Conservation (phyloP, 2,113 vertebrate genomes). For the Pogonocichla stellata region DNA sequence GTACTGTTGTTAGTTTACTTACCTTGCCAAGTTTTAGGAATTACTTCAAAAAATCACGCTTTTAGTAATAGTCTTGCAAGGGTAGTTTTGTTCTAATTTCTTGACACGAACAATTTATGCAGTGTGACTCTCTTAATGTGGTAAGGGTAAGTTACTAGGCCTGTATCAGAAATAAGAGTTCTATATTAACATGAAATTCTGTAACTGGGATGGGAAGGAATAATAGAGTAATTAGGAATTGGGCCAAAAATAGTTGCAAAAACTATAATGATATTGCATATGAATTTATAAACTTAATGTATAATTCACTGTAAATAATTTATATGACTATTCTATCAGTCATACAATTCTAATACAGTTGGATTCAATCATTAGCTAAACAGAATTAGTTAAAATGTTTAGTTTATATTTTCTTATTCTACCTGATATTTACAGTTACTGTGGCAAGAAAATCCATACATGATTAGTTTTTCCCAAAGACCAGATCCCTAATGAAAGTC, state of each 20-base stretch:
- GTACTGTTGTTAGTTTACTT: background rate
- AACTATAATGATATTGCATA: background rate
- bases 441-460: background rate
- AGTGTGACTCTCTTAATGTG: background rate
- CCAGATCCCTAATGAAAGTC: background rate
- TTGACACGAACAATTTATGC: background rate
- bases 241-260: background rate
- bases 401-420: no score
- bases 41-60: background rate
- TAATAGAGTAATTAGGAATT: background rate
- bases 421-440: background rate
- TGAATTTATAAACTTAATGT: background rate
- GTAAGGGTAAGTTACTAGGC: background rate
- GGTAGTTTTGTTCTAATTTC: background rate
- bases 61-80: background rate
- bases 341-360: background rate
- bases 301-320: background rate
- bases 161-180: background rate
- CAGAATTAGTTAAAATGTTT: background rate
- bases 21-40: background rate
- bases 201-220: background rate
- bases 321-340: background rate
- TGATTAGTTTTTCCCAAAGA: background rate
- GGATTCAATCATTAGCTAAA: background rate
- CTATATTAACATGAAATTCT: background rate